Conservation (phyloP, 2,113 vertebrate species). For the Thryonomys swinderianus region DNA sequence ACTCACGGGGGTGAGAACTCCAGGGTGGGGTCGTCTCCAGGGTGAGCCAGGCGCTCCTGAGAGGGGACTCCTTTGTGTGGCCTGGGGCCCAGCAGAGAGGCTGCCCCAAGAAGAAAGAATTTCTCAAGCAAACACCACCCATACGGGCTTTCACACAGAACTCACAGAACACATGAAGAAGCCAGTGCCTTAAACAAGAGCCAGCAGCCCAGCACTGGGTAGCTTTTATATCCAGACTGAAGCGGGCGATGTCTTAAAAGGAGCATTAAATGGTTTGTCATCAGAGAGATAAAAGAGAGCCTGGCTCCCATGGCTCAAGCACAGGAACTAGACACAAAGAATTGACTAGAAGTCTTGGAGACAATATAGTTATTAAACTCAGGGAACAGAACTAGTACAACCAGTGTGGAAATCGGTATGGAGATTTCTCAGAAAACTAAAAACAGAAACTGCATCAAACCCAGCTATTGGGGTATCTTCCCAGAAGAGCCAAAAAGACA, state of each 20-base stretch:
- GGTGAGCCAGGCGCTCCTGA: not conserved
- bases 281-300: not conserved
- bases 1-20: not conserved
- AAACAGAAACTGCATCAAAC: not conserved
- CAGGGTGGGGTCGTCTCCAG: too few species aligned
- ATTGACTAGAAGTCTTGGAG: not conserved
- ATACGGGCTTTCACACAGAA: not conserved
- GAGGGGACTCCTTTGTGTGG: not conserved
- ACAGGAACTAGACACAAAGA: not conserved
- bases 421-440: not conserved
- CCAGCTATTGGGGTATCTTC: not conserved
- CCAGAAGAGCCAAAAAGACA: not conserved
- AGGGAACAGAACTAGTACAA: not conserved
- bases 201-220: not conserved
- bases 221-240: not conserved
- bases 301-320: not conserved
- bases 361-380: not conserved
- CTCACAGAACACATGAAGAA: not conserved
- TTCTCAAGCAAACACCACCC: not conserved
- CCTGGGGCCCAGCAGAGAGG: not conserved
- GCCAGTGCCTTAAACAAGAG: not conserved
- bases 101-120: not conserved
- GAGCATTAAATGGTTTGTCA: not conserved
- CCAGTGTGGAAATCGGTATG: not conserved
- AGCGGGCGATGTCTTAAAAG: not conserved